A percentile compares a stretch with the other conserved stretches of the same genome.
These are phyloP conservation scores for Macrophya alboannulata DNA, from an alignment of 2,888 invertebrate genomes.

Conservation along the genomic window DNA sequence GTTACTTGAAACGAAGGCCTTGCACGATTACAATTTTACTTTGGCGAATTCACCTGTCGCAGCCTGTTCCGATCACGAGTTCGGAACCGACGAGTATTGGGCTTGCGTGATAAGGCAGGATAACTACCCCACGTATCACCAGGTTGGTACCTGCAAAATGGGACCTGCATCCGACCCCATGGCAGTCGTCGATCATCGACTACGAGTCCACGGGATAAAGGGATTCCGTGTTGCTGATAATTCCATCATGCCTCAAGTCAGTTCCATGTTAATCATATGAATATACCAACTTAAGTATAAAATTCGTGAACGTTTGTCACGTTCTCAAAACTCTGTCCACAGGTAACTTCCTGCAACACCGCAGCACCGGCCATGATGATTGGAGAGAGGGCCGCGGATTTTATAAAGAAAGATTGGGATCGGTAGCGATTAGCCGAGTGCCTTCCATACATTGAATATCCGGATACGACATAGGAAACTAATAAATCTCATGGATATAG, in stretches of 20 bases:
- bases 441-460: no score
- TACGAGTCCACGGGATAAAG: conserved; percentile 84
- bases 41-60: conserved; percentile 41
- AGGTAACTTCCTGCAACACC: no score
- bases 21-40: conserved; percentile 64
- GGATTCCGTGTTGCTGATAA: conserved; percentile 82
- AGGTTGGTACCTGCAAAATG: conserved; percentile 87
- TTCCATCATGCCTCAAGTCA: conserved; percentile 83
- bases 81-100: conserved; percentile 86
- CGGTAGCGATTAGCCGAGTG: no score
- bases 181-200: conserved; percentile 88
- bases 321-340: neutral
- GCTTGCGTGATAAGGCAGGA: conserved; percentile 85
- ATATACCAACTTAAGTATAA: neutral
- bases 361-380: no score
- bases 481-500: no score
- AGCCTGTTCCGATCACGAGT: conserved; percentile 64
- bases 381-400: no score
- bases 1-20: conserved; percentile 82
- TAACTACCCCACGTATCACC: conserved; percentile 92
- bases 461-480: no score
- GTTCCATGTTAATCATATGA: no score
- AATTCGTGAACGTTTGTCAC: neutral
- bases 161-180: conserved; percentile 66
- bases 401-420: no score